These are phyloP conservation scores for Brachionus asplanchnoidis DNA, from an alignment of 1,140 invertebrate genomes.

Conservation along the genomic window DNA sequence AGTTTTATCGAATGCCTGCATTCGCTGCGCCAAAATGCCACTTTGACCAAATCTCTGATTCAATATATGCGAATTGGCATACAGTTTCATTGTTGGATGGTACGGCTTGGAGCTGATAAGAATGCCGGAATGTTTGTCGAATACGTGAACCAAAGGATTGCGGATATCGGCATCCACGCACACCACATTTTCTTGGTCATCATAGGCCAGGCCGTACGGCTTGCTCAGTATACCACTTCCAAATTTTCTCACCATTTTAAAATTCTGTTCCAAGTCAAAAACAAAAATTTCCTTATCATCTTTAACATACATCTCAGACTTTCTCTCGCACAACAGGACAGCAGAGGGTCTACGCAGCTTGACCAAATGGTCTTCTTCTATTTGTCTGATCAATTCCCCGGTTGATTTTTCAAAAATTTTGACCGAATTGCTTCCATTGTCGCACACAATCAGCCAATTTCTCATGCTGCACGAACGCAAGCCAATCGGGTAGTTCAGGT, in stretches of 20 bases:
- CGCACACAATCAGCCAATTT: constrained; percentile 37
- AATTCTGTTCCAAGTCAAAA: constrained; percentile 19
- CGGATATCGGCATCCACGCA: neutral
- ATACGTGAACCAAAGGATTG: neutral
- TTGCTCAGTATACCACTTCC: neutral
- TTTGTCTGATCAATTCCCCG: neutral
- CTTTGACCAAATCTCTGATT: neutral
- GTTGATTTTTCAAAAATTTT: constrained; percentile 34
- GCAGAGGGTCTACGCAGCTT: neutral
- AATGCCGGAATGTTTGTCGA: neutral
- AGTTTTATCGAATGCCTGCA: constrained; percentile 26
- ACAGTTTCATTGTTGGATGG: neutral
- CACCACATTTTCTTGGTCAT: neutral
- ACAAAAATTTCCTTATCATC: constrained; percentile 35
- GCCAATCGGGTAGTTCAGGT: constrained; percentile 10
- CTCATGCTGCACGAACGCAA: neutral
- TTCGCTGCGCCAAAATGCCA: neutral
- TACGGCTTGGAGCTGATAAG: neutral
- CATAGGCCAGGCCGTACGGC: constrained; percentile 21
- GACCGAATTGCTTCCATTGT: constrained; percentile 2
- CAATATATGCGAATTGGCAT: neutral
- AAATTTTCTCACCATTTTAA: constrained; percentile 3
- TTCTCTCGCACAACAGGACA: neutral
- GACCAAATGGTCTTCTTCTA: neutral
- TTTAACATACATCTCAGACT: constrained; percentile 18